These are phyloP conservation scores for Agrilus biguttatus DNA, from an alignment of 2,888 invertebrate genomes.

Conservation along the genomic window DNA sequence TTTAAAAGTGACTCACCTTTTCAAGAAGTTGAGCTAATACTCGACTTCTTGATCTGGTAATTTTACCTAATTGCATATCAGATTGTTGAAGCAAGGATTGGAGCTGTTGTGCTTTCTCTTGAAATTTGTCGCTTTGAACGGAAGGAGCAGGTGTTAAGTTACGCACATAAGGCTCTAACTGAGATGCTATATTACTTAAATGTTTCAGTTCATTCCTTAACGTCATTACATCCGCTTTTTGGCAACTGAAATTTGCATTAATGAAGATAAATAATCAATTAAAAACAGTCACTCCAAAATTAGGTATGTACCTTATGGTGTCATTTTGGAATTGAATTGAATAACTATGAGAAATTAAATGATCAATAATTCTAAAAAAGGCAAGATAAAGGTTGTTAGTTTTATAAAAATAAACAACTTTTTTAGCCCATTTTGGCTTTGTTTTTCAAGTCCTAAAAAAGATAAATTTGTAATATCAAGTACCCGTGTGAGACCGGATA, in stretches of 20 bases:
- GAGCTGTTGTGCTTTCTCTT: slow-evolving; percentile 34
- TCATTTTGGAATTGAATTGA: too few relatives aligned
- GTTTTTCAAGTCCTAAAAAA: too few relatives aligned
- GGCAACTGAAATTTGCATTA: slow-evolving; percentile 20
- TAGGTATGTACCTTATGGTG: too few relatives aligned
- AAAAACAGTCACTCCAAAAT: too few relatives aligned
- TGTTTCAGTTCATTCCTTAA: slow-evolving; percentile 51
- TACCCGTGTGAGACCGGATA: too few relatives aligned
- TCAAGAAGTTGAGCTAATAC: slow-evolving; percentile 42
- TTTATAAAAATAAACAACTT: too few relatives aligned
- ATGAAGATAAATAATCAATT: too few relatives aligned
- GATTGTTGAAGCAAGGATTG: slow-evolving; percentile 32
- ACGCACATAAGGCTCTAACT: slow-evolving; percentile 51
- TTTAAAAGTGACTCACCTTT: slow-evolving; percentile 32
- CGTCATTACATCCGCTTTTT: slow-evolving; percentile 51
- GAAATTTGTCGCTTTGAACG: slow-evolving; percentile 20
- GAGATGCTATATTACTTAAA: slow-evolving; percentile 44
- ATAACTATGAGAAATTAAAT: too few relatives aligned
- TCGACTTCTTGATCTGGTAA: slow-evolving; percentile 29
- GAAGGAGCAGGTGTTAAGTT: slow-evolving; percentile 30
- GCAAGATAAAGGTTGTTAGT: too few relatives aligned
- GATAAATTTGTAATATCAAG: too few relatives aligned
- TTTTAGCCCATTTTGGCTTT: too few relatives aligned
- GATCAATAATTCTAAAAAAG: too few relatives aligned
- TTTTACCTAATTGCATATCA: slow-evolving; percentile 24